phyloP scores from a whole-genome alignment of 2,888 invertebrate species.

The Amphipoea lucens region DNA sequence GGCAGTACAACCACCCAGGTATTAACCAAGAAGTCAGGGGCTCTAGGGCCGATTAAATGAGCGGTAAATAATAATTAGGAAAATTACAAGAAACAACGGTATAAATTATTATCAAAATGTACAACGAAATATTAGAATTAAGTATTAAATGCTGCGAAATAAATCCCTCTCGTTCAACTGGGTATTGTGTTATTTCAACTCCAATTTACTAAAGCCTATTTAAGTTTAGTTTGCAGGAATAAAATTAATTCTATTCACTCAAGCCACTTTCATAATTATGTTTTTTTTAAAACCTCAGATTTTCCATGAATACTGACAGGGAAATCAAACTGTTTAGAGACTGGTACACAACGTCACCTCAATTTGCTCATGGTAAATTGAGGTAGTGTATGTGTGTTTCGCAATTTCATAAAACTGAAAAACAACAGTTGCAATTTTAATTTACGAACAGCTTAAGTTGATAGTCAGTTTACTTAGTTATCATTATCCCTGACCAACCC shows the following conservation, averaged over 20 bases:
- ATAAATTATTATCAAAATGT: neutral
- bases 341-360: neutral
- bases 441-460: neutral
- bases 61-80: neutral
- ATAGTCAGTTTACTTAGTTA: too few species aligned
- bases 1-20: slow-evolving; percentile 5
- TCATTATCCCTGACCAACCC: slow-evolving; percentile 15
- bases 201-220: neutral
- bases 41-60: slow-evolving; percentile 15
- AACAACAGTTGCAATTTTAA: neutral
- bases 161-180: neutral
- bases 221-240: neutral
- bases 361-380: neutral
- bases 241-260: neutral
- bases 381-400: neutral
- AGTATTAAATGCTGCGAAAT: slow-evolving; percentile 4
- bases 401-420: neutral
- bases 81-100: neutral
- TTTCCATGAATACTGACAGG: neutral
- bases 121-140: neutral
- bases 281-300: neutral
- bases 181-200: neutral
- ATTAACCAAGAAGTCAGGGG: slow-evolving; percentile 32
- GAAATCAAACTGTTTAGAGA: neutral
- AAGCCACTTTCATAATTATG: neutral